Evolutionary conservation across 2,888 invertebrate species (phyloP).

Genomic region (Scaptomyza parva): DNA sequence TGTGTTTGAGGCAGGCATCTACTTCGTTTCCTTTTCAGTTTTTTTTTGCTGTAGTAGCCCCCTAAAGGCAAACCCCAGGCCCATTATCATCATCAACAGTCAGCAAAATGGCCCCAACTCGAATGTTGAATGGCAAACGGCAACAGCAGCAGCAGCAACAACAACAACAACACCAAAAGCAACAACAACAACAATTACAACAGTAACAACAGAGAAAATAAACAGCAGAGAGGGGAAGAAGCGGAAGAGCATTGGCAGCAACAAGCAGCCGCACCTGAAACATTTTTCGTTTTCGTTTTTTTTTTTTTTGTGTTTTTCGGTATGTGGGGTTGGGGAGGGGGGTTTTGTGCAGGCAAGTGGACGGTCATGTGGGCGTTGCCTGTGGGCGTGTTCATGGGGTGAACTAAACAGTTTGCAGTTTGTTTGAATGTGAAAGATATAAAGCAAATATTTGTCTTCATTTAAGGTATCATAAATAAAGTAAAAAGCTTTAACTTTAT

Average conservation of each 20-base stretch:
- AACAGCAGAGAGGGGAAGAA: no score
- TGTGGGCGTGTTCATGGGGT: slow-evolving; percentile 28
- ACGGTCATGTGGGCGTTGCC: slow-evolving; percentile 37
- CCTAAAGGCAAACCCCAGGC: slow-evolving; percentile 57
- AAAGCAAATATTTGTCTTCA: background rate
- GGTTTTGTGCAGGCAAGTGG: slow-evolving; percentile 1
- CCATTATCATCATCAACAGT: slow-evolving; percentile 79
- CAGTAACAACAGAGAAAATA: background rate
- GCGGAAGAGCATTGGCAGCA: slow-evolving; percentile 50
- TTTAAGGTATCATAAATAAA: no score
- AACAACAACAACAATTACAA: slow-evolving; percentile 37
- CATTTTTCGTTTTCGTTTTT: slow-evolving; percentile 9
- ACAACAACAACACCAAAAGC: slow-evolving; percentile 44
- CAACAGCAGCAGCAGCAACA: slow-evolving; percentile 41
- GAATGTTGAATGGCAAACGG: slow-evolving; percentile 54
- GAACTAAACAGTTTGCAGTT: slow-evolving; percentile 36
- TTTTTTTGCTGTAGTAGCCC: slow-evolving; percentile 1
- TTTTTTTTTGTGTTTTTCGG: no score
- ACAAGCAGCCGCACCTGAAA: slow-evolving; percentile 75
- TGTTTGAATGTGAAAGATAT: background rate
- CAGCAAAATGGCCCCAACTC: slow-evolving; percentile 74
- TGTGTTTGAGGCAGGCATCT: slow-evolving; percentile 16
- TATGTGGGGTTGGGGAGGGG: no score
- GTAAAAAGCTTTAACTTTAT: background rate
- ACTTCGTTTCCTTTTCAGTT: slow-evolving; percentile 23